Base-by-base conservation (phyloP, 2,797 vertebrate species). In the Tympanoctomys barrerae region DNA sequence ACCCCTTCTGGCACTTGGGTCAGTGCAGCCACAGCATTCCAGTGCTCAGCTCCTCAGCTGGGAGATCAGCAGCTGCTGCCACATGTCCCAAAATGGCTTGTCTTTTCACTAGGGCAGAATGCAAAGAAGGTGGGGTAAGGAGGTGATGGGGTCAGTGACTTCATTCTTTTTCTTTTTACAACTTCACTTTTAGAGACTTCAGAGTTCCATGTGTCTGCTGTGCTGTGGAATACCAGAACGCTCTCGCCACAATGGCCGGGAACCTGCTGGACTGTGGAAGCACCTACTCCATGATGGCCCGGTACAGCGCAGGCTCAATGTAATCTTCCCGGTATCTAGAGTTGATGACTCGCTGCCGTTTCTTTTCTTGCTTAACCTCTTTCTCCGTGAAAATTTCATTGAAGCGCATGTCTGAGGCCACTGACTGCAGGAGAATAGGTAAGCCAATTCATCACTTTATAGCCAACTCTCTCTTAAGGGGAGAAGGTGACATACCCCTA, bases 401-500 rank as follows among this genome's bases (percentile, higher is more conserved):
- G 83, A 99, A 99, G 52, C 99, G 99, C 99, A 99, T 99, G 98
- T 99, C 99, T 7, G 99, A 99, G 5, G 99, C 99, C 98, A 99
- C 98, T 0, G 99, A 99, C 99, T 98, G 64, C 3, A 94, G 61
- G 91, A 89, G 77, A 95, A 97, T 1, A 97, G 82, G 83, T 46
- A 92, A 46, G 14, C 70, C 61, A 85, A 79, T 62, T 70, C 46
- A 93, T 94, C 26, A 75, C 36, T 79, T 31, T 79, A 87, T 84
- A n/a, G 77, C 39, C 89, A 96, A 46, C 14, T 31, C 24, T 22
- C n/a, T 52, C 1, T 7, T 31, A 13, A 1, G 46, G 42, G 73
- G 26, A 73, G 46, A 75, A 79, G 42, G 24, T 22, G 61, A 59
- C 18, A 62, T 14, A 19, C 62, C 93, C 8, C 68, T 78, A 77